Percentiles rank a stretch among this genome's conserved stretches.
Evolutionary conservation across 2,113 vertebrate genomes (phyloP).

Genomic region (Rhabdomys dilectus): DNA sequence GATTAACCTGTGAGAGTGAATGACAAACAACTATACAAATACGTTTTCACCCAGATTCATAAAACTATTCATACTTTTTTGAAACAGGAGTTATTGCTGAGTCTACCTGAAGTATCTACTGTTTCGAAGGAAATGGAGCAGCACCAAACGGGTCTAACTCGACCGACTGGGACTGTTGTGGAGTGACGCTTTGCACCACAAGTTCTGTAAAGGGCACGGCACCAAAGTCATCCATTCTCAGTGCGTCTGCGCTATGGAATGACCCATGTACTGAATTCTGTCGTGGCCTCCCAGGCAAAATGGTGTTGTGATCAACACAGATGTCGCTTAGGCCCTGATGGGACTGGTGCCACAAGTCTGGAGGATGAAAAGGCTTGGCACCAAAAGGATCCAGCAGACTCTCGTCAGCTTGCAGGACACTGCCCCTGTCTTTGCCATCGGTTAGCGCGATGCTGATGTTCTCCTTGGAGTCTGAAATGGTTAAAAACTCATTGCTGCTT

Average conservation of each 20-base stretch:
- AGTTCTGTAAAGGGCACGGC: slow-evolving; percentile 96
- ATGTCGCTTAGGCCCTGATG: slow-evolving; percentile 89
- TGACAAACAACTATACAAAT: slow-evolving; percentile 70
- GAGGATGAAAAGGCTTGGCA: slow-evolving; percentile 95
- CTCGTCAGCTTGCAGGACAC: slow-evolving; percentile 89
- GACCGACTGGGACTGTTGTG: slow-evolving; percentile 84
- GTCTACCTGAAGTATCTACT: slow-evolving; percentile 85
- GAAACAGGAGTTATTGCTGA: slow-evolving; percentile 68
- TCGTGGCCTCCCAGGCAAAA: slow-evolving; percentile 86
- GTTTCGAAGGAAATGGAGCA: slow-evolving; percentile 97
- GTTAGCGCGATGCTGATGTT: slow-evolving; percentile 93
- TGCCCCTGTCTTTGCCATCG: slow-evolving; percentile 90
- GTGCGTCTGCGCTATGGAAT: slow-evolving; percentile 82
- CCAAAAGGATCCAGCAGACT: slow-evolving; percentile 93
- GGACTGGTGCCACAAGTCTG: slow-evolving; percentile 89
- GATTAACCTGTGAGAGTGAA: slow-evolving; percentile 62
- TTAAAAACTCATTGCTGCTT: slow-evolving; percentile 97
- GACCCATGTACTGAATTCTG: slow-evolving; percentile 87
- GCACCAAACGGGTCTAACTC: slow-evolving; percentile 99
- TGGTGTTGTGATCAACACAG: slow-evolving; percentile 84
- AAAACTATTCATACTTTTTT: slow-evolving; percentile 78
- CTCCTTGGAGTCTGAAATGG: slow-evolving; percentile 96
- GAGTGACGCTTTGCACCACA: slow-evolving; percentile 86
- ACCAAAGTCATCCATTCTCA: slow-evolving; percentile 96
- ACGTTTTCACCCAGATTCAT: slow-evolving; percentile 69